Conservation (phyloP, 2,797 vertebrate genomes). For the Pteronotus mesoamericanus region DNA sequence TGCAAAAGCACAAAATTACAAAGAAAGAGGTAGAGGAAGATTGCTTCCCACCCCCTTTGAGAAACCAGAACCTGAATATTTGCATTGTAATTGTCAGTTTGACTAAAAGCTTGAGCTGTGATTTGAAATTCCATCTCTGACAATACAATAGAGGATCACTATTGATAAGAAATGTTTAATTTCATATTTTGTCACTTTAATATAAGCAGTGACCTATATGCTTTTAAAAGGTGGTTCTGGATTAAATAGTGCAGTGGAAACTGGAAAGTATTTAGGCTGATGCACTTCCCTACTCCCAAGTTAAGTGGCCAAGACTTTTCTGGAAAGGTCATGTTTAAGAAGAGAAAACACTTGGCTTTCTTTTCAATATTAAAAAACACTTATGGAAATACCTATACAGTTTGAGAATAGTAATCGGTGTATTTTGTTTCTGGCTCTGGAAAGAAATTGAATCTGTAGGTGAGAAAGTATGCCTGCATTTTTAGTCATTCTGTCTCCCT, state of each 20-base stretch:
- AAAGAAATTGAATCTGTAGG: neutral
- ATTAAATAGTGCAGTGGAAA: constrained; percentile 58
- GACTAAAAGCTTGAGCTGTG: constrained; percentile 51
- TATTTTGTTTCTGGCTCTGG: constrained; percentile 22
- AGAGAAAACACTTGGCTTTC: constrained; percentile 46
- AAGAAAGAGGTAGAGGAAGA: constrained; percentile 61
- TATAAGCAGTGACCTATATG: constrained; percentile 35
- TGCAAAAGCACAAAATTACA: constrained; percentile 66
- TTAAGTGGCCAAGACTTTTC: constrained; percentile 45
- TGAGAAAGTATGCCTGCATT: neutral
- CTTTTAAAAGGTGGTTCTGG: constrained; percentile 65
- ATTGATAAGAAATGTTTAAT: constrained; percentile 66
- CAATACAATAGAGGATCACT: constrained; percentile 45
- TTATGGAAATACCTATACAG: constrained; percentile 9
- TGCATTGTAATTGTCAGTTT: constrained; percentile 63
- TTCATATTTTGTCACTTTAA: constrained; percentile 67
- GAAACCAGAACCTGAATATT: constrained; percentile 56
- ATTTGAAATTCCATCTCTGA: constrained; percentile 64
- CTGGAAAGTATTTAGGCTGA: constrained; percentile 46
- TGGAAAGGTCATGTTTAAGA: constrained; percentile 66
- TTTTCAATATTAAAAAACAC: constrained; percentile 44
- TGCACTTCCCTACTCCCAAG: neutral
- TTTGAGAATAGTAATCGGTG: neutral
- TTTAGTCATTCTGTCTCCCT: neutral
- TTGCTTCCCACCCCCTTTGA: constrained; percentile 55